phyloP scores from a whole-genome alignment of 2,888 invertebrate species.

The Sesia apiformis region DNA sequence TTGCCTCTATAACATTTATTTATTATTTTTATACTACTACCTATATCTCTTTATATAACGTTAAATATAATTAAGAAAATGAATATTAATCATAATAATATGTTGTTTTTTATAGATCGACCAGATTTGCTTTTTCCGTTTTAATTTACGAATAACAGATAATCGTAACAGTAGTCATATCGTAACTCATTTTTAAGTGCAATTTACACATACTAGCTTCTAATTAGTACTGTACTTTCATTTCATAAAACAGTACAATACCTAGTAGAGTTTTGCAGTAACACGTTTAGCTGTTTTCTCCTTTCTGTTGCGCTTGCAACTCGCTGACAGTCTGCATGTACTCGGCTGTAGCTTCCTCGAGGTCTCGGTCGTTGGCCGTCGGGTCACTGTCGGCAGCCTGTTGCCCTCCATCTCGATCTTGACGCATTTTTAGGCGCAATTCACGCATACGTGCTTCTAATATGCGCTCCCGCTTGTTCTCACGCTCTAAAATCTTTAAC shows the following conservation, averaged over 20 bases:
- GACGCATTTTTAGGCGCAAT: conserved; percentile 77
- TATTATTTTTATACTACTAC: too few species aligned
- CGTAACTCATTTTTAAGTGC: not conserved
- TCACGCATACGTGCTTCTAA: conserved; percentile 92
- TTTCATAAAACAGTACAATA: not conserved
- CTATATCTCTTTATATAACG: too few species aligned
- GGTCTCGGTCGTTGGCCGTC: conserved; percentile 38
- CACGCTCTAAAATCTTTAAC: conserved; percentile 88
- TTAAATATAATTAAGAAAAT: too few species aligned
- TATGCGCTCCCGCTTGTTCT: conserved; percentile 92
- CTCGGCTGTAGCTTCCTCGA: conserved; percentile 55
- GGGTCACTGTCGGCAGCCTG: conserved; percentile 18
- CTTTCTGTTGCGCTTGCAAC: conserved; percentile 11
- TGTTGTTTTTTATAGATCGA: too few species aligned
- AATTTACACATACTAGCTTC: not conserved
- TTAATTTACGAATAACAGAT: too few species aligned
- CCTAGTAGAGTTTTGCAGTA: not conserved
- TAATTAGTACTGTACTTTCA: too few species aligned
- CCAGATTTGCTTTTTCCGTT: too few species aligned
- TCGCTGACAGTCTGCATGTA: conserved; percentile 46
- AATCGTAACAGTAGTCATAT: not conserved
- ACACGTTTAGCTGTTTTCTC: conserved; percentile 8
- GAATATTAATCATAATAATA: too few species aligned
- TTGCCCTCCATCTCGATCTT: conserved; percentile 39
- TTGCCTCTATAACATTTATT: too few species aligned